Conservation (phyloP, 2,888 invertebrate species). For the Agriotes lineatus region DNA sequence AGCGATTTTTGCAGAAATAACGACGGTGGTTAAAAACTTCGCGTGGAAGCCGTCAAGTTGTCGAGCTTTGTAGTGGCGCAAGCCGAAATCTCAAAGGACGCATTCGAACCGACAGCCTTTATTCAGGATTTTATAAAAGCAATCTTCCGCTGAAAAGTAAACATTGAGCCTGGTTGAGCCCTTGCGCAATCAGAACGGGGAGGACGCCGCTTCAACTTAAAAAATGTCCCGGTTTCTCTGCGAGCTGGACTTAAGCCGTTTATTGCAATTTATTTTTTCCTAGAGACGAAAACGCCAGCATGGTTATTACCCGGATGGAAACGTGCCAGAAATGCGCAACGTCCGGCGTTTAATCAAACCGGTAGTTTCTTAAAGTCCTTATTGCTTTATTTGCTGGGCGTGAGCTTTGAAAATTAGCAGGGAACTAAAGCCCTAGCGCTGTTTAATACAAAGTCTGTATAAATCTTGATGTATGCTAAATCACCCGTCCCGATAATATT, state of each 20-base stretch:
- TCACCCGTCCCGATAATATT: too few species aligned
- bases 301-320: too few species aligned
- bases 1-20: neutral
- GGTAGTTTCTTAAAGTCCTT: too few species aligned
- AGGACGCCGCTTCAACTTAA: neutral
- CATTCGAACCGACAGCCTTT: conserved; percentile 18
- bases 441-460: too few species aligned
- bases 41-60: neutral
- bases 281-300: too few species aligned
- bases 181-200: neutral
- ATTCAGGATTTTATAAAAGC: conserved; percentile 14
- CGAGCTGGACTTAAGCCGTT: neutral
- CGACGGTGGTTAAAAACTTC: neutral
- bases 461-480: too few species aligned
- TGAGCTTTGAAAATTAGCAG: too few species aligned
- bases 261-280: too few species aligned
- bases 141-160: conserved; percentile 9
- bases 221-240: neutral
- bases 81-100: conserved; percentile 9
- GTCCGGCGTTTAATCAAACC: too few species aligned
- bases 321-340: too few species aligned
- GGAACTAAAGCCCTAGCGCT: too few species aligned
- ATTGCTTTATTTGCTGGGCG: too few species aligned
- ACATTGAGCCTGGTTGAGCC: neutral
- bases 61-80: neutral